Percentiles rank a stretch among this genome's conserved stretches.
Evolutionary conservation across 2,888 invertebrate genomes (phyloP).

Genomic region (Phengaris alcon): DNA sequence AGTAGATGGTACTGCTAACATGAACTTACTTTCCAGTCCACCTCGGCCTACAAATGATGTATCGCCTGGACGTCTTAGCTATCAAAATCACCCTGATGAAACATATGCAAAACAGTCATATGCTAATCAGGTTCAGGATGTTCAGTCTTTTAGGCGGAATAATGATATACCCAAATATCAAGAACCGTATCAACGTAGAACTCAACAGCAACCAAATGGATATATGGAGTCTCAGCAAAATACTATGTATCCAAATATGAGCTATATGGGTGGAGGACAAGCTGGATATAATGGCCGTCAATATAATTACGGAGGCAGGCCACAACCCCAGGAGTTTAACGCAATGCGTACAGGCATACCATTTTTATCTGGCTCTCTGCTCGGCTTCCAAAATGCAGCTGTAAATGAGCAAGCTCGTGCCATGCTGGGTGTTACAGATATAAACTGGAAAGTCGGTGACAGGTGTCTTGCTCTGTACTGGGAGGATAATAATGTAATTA

Average conservation of each 20-base stretch:
- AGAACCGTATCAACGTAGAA: slow-evolving; percentile 53
- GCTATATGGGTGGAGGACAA: slow-evolving; percentile 48
- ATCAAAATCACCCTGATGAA: slow-evolving; percentile 51
- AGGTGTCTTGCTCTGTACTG: slow-evolving; percentile 94
- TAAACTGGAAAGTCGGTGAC: slow-evolving; percentile 88
- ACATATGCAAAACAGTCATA: slow-evolving; percentile 54
- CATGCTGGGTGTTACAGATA: slow-evolving; percentile 74
- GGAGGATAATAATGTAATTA: slow-evolving; percentile 91
- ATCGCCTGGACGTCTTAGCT: slow-evolving; percentile 47
- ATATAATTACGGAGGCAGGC: slow-evolving; percentile 53
- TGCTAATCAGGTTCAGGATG: slow-evolving; percentile 53
- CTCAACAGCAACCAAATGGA: slow-evolving; percentile 52
- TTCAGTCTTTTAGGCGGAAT: slow-evolving; percentile 53
- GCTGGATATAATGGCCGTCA: slow-evolving; percentile 49
- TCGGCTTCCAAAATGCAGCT: slow-evolving; percentile 74
- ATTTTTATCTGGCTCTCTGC: slow-evolving; percentile 65
- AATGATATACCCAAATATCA: slow-evolving; percentile 54
- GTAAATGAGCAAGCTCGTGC: slow-evolving; percentile 76
- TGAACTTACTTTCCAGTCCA: slow-evolving; percentile 56
- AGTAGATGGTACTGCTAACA: slow-evolving; percentile 59
- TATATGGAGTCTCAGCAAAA: slow-evolving; percentile 59
- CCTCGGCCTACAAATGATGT: slow-evolving; percentile 49
- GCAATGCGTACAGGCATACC: slow-evolving; percentile 56
- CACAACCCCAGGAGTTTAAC: slow-evolving; percentile 53
- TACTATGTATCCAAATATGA: slow-evolving; percentile 53